Percentiles rank a stretch among this genome's conserved stretches.
These are phyloP conservation scores for Cheilosia variabilis DNA, from an alignment of 2,888 invertebrate species.

Conservation along the genomic window DNA sequence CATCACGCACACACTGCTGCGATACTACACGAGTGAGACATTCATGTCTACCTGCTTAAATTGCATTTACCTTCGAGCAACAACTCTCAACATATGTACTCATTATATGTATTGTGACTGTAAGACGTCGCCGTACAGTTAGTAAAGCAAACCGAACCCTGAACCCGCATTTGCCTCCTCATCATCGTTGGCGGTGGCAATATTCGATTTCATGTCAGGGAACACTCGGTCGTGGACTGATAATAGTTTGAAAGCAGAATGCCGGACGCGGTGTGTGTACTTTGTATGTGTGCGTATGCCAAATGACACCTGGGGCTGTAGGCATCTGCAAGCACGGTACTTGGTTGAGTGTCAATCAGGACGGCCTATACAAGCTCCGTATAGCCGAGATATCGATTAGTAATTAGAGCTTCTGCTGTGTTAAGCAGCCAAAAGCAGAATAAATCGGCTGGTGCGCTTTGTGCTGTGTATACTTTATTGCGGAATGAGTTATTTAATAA, in stretches of 20 bases:
- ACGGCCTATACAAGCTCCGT: not conserved
- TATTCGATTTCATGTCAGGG: conserved; percentile 63
- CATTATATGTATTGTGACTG: conserved; percentile 26
- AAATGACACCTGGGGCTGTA: conserved; percentile 17
- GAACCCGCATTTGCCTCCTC: conserved; percentile 52
- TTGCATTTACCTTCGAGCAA: conserved; percentile 61
- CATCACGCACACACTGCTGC: conserved; percentile 15
- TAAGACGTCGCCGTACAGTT: not conserved
- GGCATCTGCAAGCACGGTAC: not conserved
- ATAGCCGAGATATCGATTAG: conserved; percentile 50
- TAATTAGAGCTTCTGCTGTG: conserved; percentile 50
- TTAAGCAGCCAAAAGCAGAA: conserved; percentile 23
- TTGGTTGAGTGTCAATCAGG: conserved; percentile 8
- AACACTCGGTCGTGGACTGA: conserved; percentile 54
- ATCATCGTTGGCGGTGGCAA: conserved; percentile 19
- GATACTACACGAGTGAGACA: conserved; percentile 3
- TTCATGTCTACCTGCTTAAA: conserved; percentile 52
- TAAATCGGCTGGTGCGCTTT: conserved; percentile 37
- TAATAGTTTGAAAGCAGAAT: conserved; percentile 49
- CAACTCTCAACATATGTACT: conserved; percentile 41
- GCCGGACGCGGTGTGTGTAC: not conserved
- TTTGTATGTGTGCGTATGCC: not conserved
- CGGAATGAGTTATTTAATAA: conserved; percentile 17
- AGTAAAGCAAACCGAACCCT: conserved; percentile 40
- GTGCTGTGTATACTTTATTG: conserved; percentile 15